Percentiles rank a stretch among this genome's conserved stretches.
phyloP scores from a whole-genome alignment of 2,888 invertebrate genomes.

The Caenorhabditis plicata region DNA sequence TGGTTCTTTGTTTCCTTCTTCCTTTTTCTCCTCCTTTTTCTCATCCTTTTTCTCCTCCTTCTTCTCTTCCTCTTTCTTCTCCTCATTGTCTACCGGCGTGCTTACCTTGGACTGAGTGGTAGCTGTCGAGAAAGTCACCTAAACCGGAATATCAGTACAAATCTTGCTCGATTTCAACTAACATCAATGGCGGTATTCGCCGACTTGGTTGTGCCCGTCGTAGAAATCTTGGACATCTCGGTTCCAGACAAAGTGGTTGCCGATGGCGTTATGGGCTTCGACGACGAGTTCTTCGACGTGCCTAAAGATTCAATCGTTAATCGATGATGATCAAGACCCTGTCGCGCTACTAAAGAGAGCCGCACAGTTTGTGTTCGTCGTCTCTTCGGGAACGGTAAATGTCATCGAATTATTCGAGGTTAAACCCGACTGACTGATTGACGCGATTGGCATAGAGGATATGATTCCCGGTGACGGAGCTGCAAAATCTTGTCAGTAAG shows the following conservation, averaged over 20 bases:
- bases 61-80: too few species aligned
- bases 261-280: not conserved
- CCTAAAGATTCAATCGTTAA: not conserved
- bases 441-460: too few species aligned
- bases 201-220: not conserved
- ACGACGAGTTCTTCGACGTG: not conserved
- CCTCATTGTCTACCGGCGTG: too few species aligned
- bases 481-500: too few species aligned
- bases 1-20: too few species aligned
- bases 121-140: too few species aligned
- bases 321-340: not conserved
- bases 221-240: too few species aligned
- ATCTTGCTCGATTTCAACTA: not conserved
- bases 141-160: not conserved
- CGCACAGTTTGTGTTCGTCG: not conserved
- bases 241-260: conserved; percentile 1
- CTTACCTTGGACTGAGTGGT: too few species aligned
- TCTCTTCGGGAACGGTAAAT: conserved; percentile 4
- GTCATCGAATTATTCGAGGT: conserved; percentile 2
- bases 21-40: too few species aligned
- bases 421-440: not conserved
- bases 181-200: not conserved
- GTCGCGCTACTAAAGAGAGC: not conserved
- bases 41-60: too few species aligned
- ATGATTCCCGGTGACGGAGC: too few species aligned